Evolutionary conservation across 2,888 invertebrate genomes (phyloP), one percentile per base, ranked within the genome.

Genomic region (Agriotes lineatus): DNA sequence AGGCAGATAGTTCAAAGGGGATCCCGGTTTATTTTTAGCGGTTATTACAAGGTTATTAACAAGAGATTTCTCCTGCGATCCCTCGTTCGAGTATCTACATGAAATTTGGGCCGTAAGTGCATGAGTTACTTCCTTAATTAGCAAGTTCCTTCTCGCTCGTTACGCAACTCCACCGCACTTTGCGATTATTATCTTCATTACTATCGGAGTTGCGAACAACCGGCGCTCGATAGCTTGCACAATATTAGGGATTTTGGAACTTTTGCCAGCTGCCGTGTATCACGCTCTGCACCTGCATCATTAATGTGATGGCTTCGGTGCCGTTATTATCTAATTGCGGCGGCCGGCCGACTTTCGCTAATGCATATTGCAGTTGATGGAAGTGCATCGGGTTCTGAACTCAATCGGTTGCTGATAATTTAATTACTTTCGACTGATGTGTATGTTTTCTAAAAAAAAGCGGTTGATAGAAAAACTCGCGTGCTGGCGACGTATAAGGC

Each of bases 111-210:
- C 19, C n/a, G 22, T 60, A 63, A 68, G 68, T 68, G 52, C 57
- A 64, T 52, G 52, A 68, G 58, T 68, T 68, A 68, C 57, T 64
- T 64, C 50, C 45, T 58, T 68, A 68, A 68, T 68, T 68, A 68
- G 57, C 25, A 57, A 58, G 59, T 64, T 68, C 68, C 50, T 63
- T 60, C 68, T 48, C 10, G 37, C 57, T 67, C 63, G 57, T 68
- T 68, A 68, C 63, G 64, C 68, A 63, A 63, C 58, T 62, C 58
- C 42, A 39, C 54, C 67, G 52, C 44, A 67, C 44, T 67, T 56
- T 61, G 61, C 45, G 67, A 67, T 61, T 62, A 67, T 68, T 68
- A 68, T 68, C 64, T 64, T 35, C 48, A 59, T 66, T 65, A 66
- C 56, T 48, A 64, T 66, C 61, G 45, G 64, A 61, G 61, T 69